Base-by-base conservation (phyloP, 2,888 invertebrate genomes). In the Tillus elongatus region DNA sequence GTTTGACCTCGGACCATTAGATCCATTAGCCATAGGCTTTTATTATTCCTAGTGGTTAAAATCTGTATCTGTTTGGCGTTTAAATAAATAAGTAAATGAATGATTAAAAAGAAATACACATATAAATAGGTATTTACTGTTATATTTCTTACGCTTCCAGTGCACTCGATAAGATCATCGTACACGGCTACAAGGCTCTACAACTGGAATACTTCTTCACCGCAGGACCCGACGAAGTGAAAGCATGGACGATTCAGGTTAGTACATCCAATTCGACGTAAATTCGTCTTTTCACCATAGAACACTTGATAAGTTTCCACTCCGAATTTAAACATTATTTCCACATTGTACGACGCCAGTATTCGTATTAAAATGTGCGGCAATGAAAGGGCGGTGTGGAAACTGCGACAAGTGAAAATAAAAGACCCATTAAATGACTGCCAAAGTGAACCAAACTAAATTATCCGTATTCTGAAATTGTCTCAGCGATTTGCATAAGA, bases 171-270 rank as follows among this genome's bases (percentile, higher is more conserved):
- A 97, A 97, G 72, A 98, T 99, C 51, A 93, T 99, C 54, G 77
- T 92, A 2, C 89, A 87, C 59, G 98, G 98, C 11, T 99, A 97
- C 73, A 95, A 92, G 63, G 86, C 95, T 1, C 71, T 99, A 35
- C 91, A 95, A 55, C 69, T 99, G 54, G 87, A 91, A 64, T 99
- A 99, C 64, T 99, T 98, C 75, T 99, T 99, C 69, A 98, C 98
- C 1, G 77, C 90, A 36, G 98, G 98, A 10, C 75, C 82, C 31
- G 98, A 98, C 67, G 98, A 99, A 74, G 98, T 99, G 4, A 97
- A 96, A 67, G 97, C 96, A 13, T 99, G 98, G 98, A 97, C 95
- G 2, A 89, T 99, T 63, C 93, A 91, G 80, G 93, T 92, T 62
- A 56, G 47, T 38, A 8, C 9, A 8, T 24, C 24, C 24, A 24